Evolutionary conservation across 1,140 invertebrate species (phyloP).

Genomic region (Cydia strobilella): DNA sequence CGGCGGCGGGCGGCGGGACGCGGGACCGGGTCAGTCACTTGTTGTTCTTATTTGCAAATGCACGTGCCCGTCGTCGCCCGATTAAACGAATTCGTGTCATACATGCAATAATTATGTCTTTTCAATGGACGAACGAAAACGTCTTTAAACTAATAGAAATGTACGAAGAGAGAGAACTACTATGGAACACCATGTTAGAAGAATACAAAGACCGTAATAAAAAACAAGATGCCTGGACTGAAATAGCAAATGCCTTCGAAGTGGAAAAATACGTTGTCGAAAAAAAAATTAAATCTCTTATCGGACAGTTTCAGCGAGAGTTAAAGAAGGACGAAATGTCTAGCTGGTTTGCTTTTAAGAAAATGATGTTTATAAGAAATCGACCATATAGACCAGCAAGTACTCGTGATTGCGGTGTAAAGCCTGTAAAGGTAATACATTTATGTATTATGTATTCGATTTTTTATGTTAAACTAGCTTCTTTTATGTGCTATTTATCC

Average conservation of each 20-base stretch:
- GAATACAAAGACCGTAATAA: conserved; percentile 44
- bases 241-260: conserved; percentile 41
- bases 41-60: too few relatives aligned
- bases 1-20: too few relatives aligned
- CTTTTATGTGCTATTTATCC: too few relatives aligned
- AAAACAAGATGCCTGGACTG: conserved; percentile 42
- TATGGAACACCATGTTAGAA: conserved; percentile 42
- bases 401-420: too few relatives aligned
- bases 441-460: too few relatives aligned
- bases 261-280: conserved; percentile 36
- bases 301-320: conserved; percentile 32
- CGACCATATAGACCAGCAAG: too few relatives aligned
- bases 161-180: conserved; percentile 43
- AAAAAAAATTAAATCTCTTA: conserved; percentile 30
- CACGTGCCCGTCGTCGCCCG: too few relatives aligned
- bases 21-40: too few relatives aligned
- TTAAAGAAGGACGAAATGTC: neutral
- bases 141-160: conserved; percentile 47
- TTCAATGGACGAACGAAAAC: conserved; percentile 44
- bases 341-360: neutral
- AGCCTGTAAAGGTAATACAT: too few relatives aligned
- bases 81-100: too few relatives aligned
- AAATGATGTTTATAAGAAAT: too few relatives aligned
- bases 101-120: conserved; percentile 42
- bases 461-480: too few relatives aligned